Evolutionary conservation across 2,888 invertebrate species (phyloP), one percentile per base, ranked within the genome.

Genomic region (Philaethria dido): DNA sequence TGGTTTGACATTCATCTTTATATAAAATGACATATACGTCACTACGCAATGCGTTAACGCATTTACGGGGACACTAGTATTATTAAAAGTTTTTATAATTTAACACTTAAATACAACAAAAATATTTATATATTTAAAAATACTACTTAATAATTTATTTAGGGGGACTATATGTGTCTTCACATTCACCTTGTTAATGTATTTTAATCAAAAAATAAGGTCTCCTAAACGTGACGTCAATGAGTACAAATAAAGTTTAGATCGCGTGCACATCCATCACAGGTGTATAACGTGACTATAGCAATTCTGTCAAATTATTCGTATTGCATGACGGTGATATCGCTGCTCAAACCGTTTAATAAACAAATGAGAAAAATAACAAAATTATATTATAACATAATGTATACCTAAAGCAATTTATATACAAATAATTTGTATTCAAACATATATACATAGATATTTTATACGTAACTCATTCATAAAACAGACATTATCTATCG

Each of bases 231-330:
- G 57, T 73, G 71, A 74, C 73, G 73, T 73, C 72, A 66, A 60
- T 70, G 65, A 60, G 66, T 69, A 73, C 73, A 69, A 70, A 65
- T 70, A 69, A 64, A 67, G 68, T 70, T 73, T 66, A 62, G 59
- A 69, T 77, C 72, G 77, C 75, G 77, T 77, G 77, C 65, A 72
- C 74, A 75, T 76, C 72, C 74, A 72, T 77, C 74, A 73, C 66
- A 73, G 68, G 72, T 71, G 68, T 70, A 71, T 77, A 71, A 72
- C 75, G 74, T 76, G 75, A 74, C 76, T 76, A 64, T 69, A 70
- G 66, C 68, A 73, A 73, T 75, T 75, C 72, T 72, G 73, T 75
- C 74, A 73, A 75, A 74, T 73, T 72, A 68, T 71, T 73, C 68
- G 72, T 71, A 72, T 74, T 72, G 74, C 77, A 72, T 71, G 73